Evolutionary conservation across 2,888 invertebrate species (phyloP).

Genomic region (Crocallis elinguaria): DNA sequence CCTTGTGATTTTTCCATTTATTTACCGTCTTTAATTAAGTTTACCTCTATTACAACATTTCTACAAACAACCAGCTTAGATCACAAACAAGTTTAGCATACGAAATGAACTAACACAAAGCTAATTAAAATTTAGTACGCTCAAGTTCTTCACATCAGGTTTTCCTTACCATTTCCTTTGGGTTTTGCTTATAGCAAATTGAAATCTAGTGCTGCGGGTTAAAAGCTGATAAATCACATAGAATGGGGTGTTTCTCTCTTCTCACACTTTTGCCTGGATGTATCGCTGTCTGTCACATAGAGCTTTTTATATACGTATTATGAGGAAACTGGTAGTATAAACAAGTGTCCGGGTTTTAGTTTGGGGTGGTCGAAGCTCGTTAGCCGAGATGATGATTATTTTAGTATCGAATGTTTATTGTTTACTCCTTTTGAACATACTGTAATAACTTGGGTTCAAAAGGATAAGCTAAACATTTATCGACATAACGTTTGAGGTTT

Average conservation of each 20-base stretch:
- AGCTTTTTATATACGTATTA: constrained; percentile 19
- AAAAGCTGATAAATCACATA: not conserved
- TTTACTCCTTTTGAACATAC: not conserved
- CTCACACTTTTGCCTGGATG: constrained; percentile 5
- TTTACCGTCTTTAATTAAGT: not conserved
- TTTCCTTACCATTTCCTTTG: not conserved
- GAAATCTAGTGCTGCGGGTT: constrained; percentile 8
- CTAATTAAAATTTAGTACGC: constrained; percentile 17
- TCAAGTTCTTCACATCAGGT: not conserved
- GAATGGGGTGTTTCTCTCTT: constrained; percentile 3
- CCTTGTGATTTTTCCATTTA: not conserved
- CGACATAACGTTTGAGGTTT: too few species aligned
- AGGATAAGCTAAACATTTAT: too few species aligned
- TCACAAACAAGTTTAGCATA: constrained; percentile 3
- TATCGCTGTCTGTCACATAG: constrained; percentile 8
- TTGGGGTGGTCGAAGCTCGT: constrained; percentile 13
- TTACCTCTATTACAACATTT: not conserved
- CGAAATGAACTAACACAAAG: not conserved
- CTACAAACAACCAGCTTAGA: not conserved
- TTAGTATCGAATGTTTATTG: not conserved
- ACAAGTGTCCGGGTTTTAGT: constrained; percentile 6
- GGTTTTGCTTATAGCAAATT: not conserved
- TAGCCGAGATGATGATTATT: not conserved
- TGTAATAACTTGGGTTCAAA: not conserved
- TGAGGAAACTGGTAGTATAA: constrained; percentile 5